Percentiles rank a stretch among this genome's conserved stretches.
phyloP scores from a whole-genome alignment of 2,113 vertebrate species.

The Hemichromis elongatus region DNA sequence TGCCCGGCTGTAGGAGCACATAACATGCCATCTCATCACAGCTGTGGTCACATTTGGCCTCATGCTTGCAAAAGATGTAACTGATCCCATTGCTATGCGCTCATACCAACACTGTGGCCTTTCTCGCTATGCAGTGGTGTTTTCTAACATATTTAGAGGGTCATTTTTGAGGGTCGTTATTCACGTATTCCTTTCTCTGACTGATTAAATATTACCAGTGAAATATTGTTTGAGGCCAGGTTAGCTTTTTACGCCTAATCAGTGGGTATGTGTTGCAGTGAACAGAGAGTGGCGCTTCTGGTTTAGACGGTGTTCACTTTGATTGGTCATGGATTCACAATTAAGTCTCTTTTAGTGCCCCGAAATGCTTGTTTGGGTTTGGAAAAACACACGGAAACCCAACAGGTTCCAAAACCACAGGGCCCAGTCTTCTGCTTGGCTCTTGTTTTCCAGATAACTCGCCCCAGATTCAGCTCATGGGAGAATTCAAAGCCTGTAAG shows the following conservation, averaged over 20 bases:
- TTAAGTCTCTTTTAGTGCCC: constrained; percentile 64
- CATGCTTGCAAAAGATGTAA: neutral
- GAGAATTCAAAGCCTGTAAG: constrained; percentile 59
- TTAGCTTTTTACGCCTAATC: constrained; percentile 8
- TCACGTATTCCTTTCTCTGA: neutral
- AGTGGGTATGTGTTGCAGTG: constrained; percentile 1
- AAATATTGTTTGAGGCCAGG: neutral
- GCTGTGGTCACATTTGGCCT: neutral
- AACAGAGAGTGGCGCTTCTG: constrained; percentile 24
- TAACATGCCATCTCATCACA: neutral
- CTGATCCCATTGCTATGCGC: neutral
- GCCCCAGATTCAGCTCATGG: constrained; percentile 39
- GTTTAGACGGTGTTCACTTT: constrained; percentile 57
- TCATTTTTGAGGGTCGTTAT: neutral
- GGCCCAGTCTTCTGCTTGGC: constrained; percentile 5
- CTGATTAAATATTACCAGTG: neutral
- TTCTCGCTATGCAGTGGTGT: neutral
- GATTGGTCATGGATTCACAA: constrained; percentile 63
- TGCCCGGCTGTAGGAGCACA: neutral
- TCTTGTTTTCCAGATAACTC: constrained; percentile 37
- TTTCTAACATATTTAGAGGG: neutral
- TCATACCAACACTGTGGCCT: neutral
- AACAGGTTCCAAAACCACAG: neutral
- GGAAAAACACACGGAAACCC: constrained; percentile 14
- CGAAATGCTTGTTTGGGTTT: constrained; percentile 1